Evolutionary conservation across 64 coral and sea anemone species (phyloP).

Genomic region (Dendronephthya gigantea): DNA sequence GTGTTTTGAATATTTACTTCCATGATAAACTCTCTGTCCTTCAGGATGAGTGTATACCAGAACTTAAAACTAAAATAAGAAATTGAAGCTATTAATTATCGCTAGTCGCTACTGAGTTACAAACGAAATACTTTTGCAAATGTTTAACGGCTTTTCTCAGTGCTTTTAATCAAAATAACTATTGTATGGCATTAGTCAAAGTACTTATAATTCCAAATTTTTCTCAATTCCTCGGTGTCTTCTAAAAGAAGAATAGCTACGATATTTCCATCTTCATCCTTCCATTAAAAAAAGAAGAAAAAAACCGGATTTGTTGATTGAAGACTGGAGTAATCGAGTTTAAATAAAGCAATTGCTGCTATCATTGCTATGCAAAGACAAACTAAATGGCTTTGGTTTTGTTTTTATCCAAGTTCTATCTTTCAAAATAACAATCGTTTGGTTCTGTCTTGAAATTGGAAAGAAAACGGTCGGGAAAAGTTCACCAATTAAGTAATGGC

Average conservation of each 20-base stretch:
- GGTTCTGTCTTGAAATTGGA: too few species aligned
- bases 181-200: background rate
- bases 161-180: background rate
- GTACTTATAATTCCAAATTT: constrained; percentile 80
- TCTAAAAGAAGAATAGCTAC: constrained; percentile 57
- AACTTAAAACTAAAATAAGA: constrained; percentile 51
- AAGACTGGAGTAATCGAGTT: too few species aligned
- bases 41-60: constrained; percentile 58
- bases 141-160: too few species aligned
- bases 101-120: background rate
- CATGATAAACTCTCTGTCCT: constrained; percentile 44
- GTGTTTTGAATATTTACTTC: constrained; percentile 61
- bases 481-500: background rate
- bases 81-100: background rate
- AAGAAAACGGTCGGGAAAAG: background rate
- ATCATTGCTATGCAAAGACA: too few species aligned
- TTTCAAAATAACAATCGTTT: too few species aligned
- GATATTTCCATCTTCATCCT: constrained; percentile 56
- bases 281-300: too few species aligned
- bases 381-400: background rate
- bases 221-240: constrained; percentile 47
- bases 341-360: too few species aligned
- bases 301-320: too few species aligned
- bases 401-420: background rate
- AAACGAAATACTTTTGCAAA: too few species aligned